Evolutionary conservation across 2,113 vertebrate species (phyloP), one percentile per base, ranked within the genome.

Genomic region (Vicugna pacos): DNA sequence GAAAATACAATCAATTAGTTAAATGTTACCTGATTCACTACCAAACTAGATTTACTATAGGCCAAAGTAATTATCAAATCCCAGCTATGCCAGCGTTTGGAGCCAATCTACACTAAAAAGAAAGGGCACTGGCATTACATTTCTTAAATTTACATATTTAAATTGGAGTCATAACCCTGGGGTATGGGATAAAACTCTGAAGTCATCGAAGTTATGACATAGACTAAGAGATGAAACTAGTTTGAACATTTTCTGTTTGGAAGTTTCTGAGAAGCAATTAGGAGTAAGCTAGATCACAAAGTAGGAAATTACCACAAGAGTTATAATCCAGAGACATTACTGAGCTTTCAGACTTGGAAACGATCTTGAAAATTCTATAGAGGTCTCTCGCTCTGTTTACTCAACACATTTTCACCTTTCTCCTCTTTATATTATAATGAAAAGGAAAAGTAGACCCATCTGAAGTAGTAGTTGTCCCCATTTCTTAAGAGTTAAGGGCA

Each of bases 111-210:
- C 42, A 65, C 65, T 95, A 77, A 97, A 95, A 95, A 94, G 20
- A 96, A 96, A 94, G 81, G 93, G 58, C 80, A 96, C 26, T 93
- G 80, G 84, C 48, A 50, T 76, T 96, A 76, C 16, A 88, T 81
- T 93, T 94, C 52, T 91, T 73, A 86, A 96, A 94, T 96, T 96
- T 95, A 95, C 93, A 96, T 96, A 96, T 97, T 98, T 97, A 96
- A 96, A 93, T 96, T 96, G 94, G 72, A 93, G 93, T 94, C 94
- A 91, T 94, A 96, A 94, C 93, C 84, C 62, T 93, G 50, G 72
- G 30, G 24, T 96, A 96, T 96, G 42, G 82, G 65, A 77, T 92
- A 94, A 84, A 92, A 97, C 60, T 94, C 88, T 38, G 16, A 94
- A 95, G 76, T 95, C 91, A 94, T 38, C 1, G 15, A 95, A 91